These are phyloP conservation scores for Meriones psammophilus DNA, from an alignment of 2,797 vertebrate genomes.

Conservation along the genomic window DNA sequence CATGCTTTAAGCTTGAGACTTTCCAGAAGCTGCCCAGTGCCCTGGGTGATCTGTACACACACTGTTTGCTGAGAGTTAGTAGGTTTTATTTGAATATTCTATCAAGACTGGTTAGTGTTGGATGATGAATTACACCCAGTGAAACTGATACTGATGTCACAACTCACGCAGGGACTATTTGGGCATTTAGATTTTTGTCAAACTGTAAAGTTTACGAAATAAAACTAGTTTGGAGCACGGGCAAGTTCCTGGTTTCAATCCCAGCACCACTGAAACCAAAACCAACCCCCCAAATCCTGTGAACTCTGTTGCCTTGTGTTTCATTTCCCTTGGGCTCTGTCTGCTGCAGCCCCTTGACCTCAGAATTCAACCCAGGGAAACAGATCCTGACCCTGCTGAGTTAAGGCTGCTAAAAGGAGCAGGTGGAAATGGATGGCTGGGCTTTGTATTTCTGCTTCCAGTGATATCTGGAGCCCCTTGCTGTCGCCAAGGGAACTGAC, in stretches of 20 bases:
- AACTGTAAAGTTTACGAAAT: neutral
- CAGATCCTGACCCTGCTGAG: neutral
- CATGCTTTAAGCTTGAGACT: neutral
- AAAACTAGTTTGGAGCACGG: neutral
- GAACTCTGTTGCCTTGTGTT: neutral
- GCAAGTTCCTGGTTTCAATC: neutral
- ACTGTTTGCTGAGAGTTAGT: neutral
- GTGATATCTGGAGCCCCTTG: neutral
- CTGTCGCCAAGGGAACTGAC: neutral
- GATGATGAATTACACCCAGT: conserved; percentile 39
- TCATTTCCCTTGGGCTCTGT: neutral
- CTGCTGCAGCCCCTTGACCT: neutral
- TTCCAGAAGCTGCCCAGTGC: neutral
- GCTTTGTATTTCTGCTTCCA: conserved; percentile 1
- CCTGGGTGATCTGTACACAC: neutral
- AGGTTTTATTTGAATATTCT: conserved; percentile 48
- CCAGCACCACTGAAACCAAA: neutral
- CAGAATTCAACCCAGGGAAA: neutral
- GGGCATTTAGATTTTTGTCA: conserved; percentile 37
- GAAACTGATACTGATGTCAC: neutral
- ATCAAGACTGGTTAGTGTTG: conserved; percentile 30
- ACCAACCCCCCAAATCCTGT: neutral
- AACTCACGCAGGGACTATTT: neutral
- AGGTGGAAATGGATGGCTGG: neutral
- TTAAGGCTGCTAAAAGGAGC: neutral